Conservation (phyloP, 2,113 vertebrate species). For the Heptranchias perlo region DNA sequence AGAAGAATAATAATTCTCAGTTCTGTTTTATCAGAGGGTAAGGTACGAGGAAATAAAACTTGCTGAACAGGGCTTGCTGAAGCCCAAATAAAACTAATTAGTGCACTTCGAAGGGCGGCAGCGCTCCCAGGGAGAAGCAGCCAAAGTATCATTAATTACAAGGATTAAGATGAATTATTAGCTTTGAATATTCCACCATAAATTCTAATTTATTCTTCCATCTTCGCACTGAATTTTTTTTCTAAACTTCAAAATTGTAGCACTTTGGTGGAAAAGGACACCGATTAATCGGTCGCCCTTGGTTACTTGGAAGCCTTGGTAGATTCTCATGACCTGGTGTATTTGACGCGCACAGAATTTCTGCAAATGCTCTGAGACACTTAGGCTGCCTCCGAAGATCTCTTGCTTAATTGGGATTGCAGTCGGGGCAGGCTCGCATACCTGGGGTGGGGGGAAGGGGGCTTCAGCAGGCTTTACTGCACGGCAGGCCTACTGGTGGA, state of each 20-base stretch:
- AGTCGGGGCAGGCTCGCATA: not conserved
- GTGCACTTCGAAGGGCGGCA: constrained; percentile 56
- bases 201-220: constrained; percentile 57
- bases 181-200: constrained; percentile 56
- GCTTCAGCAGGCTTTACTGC: not conserved
- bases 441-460: not conserved
- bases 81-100: constrained; percentile 61
- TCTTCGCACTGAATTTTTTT: constrained; percentile 27
- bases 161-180: constrained; percentile 66
- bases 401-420: not conserved
- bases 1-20: constrained; percentile 43
- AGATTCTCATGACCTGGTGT: not conserved
- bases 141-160: constrained; percentile 65
- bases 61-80: constrained; percentile 53
- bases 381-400: not conserved
- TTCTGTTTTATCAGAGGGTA: constrained; percentile 37
- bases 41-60: constrained; percentile 43
- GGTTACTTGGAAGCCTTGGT: not conserved
- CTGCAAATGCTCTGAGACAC: not conserved
- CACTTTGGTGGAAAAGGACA: not conserved
- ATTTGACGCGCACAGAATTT: not conserved
- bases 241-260: not conserved
- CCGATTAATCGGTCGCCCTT: not conserved
- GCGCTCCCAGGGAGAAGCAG: constrained; percentile 55
- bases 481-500: not conserved